Base-by-base conservation (phyloP, 1,140 invertebrate species). In the Papilio dardanus region DNA sequence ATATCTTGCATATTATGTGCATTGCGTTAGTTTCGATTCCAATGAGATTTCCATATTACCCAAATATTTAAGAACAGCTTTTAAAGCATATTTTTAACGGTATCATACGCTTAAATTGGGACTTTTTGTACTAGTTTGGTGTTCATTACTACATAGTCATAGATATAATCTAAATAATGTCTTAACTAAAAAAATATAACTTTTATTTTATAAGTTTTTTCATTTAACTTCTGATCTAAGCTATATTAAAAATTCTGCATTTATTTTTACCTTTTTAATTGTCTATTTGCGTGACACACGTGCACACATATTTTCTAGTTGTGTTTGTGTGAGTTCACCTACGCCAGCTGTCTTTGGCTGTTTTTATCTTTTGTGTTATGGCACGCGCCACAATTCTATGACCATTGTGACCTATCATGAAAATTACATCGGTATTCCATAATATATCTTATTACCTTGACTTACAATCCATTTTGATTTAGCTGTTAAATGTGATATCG, bases 301-400 rank as follows among this genome's bases (percentile, higher is more conserved):
- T 16, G 24, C 50, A 58, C 68, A 50, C 71, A 54, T 10, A 19
- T 40, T 12, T 16, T 14, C 28, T 78, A 21, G 76, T 68, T 82
- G 58, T 75, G 40, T 78, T 71, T 85, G 80, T 80, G 80, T 78
- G 76, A 31, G 77, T 75, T 79, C 89, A 76, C 89, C 90, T 82
- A 90, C 89, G 86, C 83, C 90, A 92, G 87, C 89, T 92, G 90
- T 85, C 21, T 75, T 69, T 73, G 42, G 42, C 65, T 77, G 78
- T 80, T 78, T 87, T 83, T 85, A 84, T 83, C 84, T 83, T 86
- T 91, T 91, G 83, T 91, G 74, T 77, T 65, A 7, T 78, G 88
- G 89, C 90, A 91, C 89, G 90, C 86, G 90, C 88, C 89, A 83
- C 76, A 80, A 65, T 81, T 82, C 84, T 86, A 82, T 84, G 84